Evolutionary conservation across 2,888 invertebrate species (phyloP).

Genomic region (Caenorhabditis sp.): DNA sequence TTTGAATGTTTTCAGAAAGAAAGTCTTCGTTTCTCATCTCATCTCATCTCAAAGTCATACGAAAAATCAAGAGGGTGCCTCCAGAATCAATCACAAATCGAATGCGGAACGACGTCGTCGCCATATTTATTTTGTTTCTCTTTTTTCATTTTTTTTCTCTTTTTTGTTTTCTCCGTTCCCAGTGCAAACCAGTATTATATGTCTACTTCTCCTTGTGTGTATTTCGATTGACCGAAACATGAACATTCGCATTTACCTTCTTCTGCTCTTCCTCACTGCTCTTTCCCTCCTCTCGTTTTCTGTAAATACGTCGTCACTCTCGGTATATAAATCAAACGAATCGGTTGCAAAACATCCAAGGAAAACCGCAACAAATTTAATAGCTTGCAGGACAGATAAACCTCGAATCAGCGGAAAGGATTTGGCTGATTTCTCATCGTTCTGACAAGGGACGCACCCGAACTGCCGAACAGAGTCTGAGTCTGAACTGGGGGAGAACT

Average conservation of each 20-base stretch:
- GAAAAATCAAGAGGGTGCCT: conserved; percentile 15
- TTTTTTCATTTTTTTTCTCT: not conserved
- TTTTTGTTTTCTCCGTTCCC: not conserved
- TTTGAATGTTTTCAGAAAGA: conserved; percentile 11
- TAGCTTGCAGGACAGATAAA: not conserved
- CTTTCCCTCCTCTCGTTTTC: not conserved
- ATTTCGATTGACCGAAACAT: no score
- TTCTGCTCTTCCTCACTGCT: conserved; percentile 5
- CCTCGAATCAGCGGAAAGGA: no score
- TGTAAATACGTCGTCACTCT: conserved; percentile 21
- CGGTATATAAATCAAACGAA: not conserved
- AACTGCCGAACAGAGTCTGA: no score
- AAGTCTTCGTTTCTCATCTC: not conserved
- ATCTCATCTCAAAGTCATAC: conserved; percentile 8
- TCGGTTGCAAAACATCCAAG: no score
- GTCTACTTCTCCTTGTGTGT: no score
- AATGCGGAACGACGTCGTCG: conserved; percentile 7
- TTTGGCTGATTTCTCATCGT: no score
- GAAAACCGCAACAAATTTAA: no score
- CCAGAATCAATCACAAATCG: conserved; percentile 13
- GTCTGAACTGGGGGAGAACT: no score
- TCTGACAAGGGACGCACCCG: no score
- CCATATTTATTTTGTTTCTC: not conserved
- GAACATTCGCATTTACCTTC: not conserved
- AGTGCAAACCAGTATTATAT: not conserved